phyloP scores from a whole-genome alignment of 1,140 invertebrate species.

The Bombus cullumanus region DNA sequence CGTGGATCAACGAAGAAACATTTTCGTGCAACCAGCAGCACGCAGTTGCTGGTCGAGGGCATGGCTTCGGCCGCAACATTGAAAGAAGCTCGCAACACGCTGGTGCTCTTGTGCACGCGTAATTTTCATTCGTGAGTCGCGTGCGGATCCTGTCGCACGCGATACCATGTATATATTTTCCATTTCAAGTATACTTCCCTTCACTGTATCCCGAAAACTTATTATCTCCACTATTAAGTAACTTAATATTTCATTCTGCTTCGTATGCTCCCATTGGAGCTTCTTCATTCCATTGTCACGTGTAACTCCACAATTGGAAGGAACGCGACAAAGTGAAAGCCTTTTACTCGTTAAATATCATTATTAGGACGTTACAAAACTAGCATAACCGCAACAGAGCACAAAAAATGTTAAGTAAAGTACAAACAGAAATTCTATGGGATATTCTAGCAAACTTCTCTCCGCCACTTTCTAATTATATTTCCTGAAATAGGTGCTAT shows the following conservation, averaged over 20 bases:
- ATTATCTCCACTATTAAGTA: not conserved
- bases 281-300: too few relatives aligned
- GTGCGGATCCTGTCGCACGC: constrained; percentile 33
- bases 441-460: not conserved
- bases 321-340: not conserved
- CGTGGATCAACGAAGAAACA: not conserved
- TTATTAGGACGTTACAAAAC: not conserved
- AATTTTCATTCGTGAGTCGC: constrained; percentile 9
- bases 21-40: constrained; percentile 38
- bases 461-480: not conserved
- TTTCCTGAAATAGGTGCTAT: not conserved
- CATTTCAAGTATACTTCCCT: not conserved
- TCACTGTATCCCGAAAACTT: not conserved
- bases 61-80: not conserved
- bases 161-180: not conserved
- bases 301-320: not conserved
- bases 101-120: constrained; percentile 39
- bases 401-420: too few relatives aligned
- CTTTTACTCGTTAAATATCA: not conserved
- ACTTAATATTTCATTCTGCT: not conserved
- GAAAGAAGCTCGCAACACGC: constrained; percentile 5
- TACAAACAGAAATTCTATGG: not conserved
- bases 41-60: constrained; percentile 1
- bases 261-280: too few relatives aligned
- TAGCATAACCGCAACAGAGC: not conserved